These are phyloP conservation scores for Julus scandinavius DNA, from an alignment of 2,888 invertebrate genomes.

Conservation along the genomic window DNA sequence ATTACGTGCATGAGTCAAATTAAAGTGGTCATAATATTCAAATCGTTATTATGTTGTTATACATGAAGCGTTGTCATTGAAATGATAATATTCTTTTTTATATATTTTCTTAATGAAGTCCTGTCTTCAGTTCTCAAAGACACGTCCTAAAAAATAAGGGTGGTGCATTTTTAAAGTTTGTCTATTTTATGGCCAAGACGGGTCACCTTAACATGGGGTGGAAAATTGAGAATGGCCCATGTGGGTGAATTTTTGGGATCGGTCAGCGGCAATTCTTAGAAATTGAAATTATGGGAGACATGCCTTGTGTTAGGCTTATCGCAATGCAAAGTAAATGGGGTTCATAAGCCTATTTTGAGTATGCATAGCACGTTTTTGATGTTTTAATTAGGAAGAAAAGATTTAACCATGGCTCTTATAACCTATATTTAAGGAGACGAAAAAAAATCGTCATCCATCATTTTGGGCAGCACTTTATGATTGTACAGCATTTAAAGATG, in stretches of 20 bases:
- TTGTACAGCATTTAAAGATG: slow-evolving; percentile 19
- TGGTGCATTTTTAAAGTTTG: slow-evolving; percentile 14
- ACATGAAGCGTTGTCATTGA: neutral
- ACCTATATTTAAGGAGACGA: neutral
- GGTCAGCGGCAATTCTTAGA: neutral
- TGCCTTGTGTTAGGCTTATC: slow-evolving; percentile 1
- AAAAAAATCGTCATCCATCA: slow-evolving; percentile 25
- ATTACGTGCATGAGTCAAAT: too few species aligned
- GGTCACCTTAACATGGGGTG: slow-evolving; percentile 1
- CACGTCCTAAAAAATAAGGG: neutral
- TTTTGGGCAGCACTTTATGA: slow-evolving; percentile 33
- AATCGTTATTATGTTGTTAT: too few species aligned
- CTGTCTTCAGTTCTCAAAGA: neutral
- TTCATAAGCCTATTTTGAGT: neutral
- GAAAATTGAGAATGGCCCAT: slow-evolving; percentile 2
- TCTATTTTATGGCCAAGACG: neutral
- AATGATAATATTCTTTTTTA: neutral
- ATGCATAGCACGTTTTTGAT: neutral
- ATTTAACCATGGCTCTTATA: slow-evolving; percentile 17
- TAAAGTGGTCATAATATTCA: neutral
- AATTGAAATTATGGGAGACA: slow-evolving; percentile 17
- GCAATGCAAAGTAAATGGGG: neutral
- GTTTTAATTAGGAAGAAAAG: neutral
- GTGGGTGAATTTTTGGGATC: neutral
- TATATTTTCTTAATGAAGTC: slow-evolving; percentile 14